Base-by-base conservation (phyloP, 2,888 invertebrate species). In the Alloscopus bannaensis region DNA sequence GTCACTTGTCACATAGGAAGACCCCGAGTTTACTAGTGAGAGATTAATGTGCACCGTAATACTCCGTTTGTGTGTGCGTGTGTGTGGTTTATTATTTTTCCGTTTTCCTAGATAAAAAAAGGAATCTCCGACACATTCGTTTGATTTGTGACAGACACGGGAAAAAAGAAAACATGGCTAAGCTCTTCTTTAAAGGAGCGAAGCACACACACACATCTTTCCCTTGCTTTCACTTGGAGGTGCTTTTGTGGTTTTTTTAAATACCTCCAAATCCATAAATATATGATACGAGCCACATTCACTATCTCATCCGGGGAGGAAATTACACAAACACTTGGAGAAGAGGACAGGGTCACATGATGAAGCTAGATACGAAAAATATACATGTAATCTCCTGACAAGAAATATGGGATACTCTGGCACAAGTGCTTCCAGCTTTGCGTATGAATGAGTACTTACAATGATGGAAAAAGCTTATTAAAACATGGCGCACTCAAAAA, bases 141-240 rank as follows among this genome's bases (percentile, higher is more conserved):
- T 77, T 77, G 77, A 77, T 77, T 77, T 77, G 77, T 77, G 77
- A 77, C 77, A 77, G 77, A 69, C 77, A 68, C 68, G 76, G 64
- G 69, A 77, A 59, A 62, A 77, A 77, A 64, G 69, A 77, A 77
- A 77, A 77, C 69, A 77, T 64, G 77, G 77, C 77, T 77, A 69
- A 77, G 77, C 77, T 77, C 77, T 77, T 69, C 69, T 45, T 62
- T n/a, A n/a, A n/a, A n/a, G n/a, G n/a, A n/a, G n/a, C n/a, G n/a
- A n/a, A n/a, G n/a, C n/a, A n/a, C n/a, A n/a, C n/a, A n/a, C n/a
- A n/a, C n/a, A n/a, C n/a, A n/a, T n/a, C n/a, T n/a, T n/a, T n/a
- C n/a, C n/a, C 69, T 60, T 52, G 22, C 2, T 26, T 65, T 59
- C 22, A 20, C 62, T 42, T 47, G 36, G 47, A 26, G 24, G 28